phyloP scores from a whole-genome alignment of 1,140 invertebrate genomes.

The Drosophila asahinai region DNA sequence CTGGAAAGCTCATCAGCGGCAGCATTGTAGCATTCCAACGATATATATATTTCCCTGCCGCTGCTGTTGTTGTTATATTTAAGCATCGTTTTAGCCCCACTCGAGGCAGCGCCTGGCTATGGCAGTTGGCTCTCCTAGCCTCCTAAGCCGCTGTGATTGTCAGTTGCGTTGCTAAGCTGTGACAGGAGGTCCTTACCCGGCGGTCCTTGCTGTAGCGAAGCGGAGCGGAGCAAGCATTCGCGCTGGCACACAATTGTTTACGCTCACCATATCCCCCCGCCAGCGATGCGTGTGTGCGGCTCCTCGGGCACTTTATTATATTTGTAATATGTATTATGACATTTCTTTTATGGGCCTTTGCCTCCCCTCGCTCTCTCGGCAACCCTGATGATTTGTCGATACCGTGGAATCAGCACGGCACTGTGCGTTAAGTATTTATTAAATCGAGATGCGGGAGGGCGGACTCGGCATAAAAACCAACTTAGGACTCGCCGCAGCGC shows the following conservation, averaged over 20 bases:
- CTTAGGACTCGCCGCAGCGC: conserved; percentile 8
- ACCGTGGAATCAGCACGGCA: conserved; percentile 17
- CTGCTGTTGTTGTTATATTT: conserved; percentile 28
- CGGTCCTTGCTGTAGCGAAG: not conserved
- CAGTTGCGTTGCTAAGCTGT: conserved; percentile 57
- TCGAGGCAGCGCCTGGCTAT: conserved; percentile 44
- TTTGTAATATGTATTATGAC: conserved; percentile 78
- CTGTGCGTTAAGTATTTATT: conserved; percentile 49
- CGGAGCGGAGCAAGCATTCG: conserved; percentile 30
- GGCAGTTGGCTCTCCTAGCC: conserved; percentile 34
- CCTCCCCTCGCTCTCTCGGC: conserved; percentile 2
- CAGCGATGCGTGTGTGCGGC: conserved; percentile 28
- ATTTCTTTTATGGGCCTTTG: conserved; percentile 64
- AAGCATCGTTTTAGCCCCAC: conserved; percentile 53
- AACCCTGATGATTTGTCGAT: conserved; percentile 61
- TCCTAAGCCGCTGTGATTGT: conserved; percentile 74
- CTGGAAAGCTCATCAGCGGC: conserved; percentile 66
- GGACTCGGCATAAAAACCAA: conserved; percentile 36
- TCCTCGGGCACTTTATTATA: conserved; percentile 77
- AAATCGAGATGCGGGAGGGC: conserved; percentile 15
- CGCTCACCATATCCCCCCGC: conserved; percentile 9
- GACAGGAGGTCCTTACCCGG: conserved; percentile 14
- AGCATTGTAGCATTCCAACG: conserved; percentile 9
- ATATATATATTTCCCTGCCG: conserved; percentile 9
- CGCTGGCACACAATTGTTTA: conserved; percentile 75